phyloP scores from a whole-genome alignment of 1,140 invertebrate genomes.

The Micrasema minimum region DNA sequence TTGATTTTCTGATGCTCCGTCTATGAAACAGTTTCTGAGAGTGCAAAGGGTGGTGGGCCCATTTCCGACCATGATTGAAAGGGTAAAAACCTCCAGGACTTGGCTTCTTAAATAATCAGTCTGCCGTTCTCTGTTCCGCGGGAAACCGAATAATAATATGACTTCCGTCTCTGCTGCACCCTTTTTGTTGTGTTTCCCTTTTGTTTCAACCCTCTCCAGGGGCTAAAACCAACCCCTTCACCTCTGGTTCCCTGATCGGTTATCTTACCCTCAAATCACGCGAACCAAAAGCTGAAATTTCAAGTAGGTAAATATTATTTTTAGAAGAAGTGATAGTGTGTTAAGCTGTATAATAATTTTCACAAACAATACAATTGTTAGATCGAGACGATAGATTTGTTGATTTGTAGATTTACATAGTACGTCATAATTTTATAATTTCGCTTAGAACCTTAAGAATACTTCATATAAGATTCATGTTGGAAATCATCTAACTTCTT shows the following conservation, averaged over 20 bases:
- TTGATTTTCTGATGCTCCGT: too few relatives aligned
- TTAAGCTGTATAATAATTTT: too few relatives aligned
- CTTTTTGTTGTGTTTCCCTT: constrained; percentile 36
- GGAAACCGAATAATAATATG: constrained; percentile 49
- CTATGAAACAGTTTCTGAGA: neutral
- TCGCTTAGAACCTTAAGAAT: too few relatives aligned
- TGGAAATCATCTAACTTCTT: too few relatives aligned
- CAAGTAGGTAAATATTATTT: too few relatives aligned
- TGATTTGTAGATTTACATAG: too few relatives aligned
- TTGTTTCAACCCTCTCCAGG: constrained; percentile 36
- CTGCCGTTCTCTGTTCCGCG: constrained; percentile 47
- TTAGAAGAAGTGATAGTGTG: too few relatives aligned
- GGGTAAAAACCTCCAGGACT: constrained; percentile 39
- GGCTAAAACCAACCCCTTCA: neutral
- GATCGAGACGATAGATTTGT: too few relatives aligned
- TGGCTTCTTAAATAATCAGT: constrained; percentile 55
- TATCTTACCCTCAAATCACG: neutral
- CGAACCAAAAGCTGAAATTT: neutral
- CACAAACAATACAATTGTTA: too few relatives aligned
- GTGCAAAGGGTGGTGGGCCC: neutral
- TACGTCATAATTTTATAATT: too few relatives aligned
- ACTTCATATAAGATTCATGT: too few relatives aligned
- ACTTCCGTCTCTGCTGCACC: constrained; percentile 47
- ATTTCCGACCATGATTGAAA: constrained; percentile 38
- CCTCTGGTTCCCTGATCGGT: neutral